Evolutionary conservation across 1,140 invertebrate species (phyloP).

Genomic region (Drosophila lowei): DNA sequence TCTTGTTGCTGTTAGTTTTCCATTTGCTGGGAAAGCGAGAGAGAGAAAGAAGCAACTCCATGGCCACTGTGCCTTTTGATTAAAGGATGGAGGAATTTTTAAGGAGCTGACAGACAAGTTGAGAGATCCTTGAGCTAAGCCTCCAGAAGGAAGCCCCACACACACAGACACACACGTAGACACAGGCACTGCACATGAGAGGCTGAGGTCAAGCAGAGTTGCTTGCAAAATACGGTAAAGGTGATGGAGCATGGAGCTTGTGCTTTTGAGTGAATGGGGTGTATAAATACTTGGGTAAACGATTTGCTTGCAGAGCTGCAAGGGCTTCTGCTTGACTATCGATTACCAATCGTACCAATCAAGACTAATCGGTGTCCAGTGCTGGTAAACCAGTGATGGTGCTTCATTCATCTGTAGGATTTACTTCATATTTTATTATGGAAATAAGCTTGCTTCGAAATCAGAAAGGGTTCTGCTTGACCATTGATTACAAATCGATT

Average conservation of each 20-base stretch:
- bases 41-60: conserved; percentile 14
- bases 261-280: background rate
- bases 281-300: too few species aligned
- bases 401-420: background rate
- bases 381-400: background rate
- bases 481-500: too few species aligned
- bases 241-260: background rate
- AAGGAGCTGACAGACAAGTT: conserved; percentile 45
- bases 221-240: conserved; percentile 21
- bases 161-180: too few species aligned
- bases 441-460: too few species aligned
- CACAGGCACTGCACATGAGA: conserved; percentile 5
- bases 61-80: conserved; percentile 36
- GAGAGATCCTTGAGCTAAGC: conserved; percentile 38
- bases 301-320: background rate
- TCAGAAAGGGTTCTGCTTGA: too few species aligned
- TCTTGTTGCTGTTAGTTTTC: conserved; percentile 24
- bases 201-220: conserved; percentile 28
- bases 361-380: background rate
- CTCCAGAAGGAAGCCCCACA: background rate
- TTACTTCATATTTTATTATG: too few species aligned
- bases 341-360: too few species aligned
- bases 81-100: conserved; percentile 39
- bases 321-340: too few species aligned
- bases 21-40: conserved; percentile 29